Evolutionary conservation across 1,140 invertebrate species (phyloP).

Genomic region (Drosophila pseudoananassae): DNA sequence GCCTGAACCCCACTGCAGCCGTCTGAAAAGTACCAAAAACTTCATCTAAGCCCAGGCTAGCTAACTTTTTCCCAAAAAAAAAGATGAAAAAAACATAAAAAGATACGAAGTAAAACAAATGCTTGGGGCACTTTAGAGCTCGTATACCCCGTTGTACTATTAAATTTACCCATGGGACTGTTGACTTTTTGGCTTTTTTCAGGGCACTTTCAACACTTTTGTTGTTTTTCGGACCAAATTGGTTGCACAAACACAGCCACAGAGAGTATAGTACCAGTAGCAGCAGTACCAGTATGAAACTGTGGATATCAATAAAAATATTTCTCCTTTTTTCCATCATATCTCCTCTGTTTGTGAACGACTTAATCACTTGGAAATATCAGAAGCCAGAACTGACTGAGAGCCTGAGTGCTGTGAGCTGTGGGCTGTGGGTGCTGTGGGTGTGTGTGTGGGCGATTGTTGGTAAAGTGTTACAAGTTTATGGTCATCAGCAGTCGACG

Average conservation of each 20-base stretch:
- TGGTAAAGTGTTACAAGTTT: constrained; percentile 54
- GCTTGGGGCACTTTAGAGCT: constrained; percentile 53
- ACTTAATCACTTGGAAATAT: constrained; percentile 69
- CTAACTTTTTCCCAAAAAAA: constrained; percentile 39
- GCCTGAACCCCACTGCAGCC: constrained; percentile 35
- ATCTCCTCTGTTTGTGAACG: constrained; percentile 46
- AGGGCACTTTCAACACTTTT: constrained; percentile 45
- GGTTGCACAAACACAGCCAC: constrained; percentile 36
- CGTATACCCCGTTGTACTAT: constrained; percentile 63
- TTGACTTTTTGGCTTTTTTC: constrained; percentile 64
- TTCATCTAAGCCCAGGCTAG: constrained; percentile 46
- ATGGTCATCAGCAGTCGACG: constrained; percentile 38
- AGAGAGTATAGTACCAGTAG: not conserved
- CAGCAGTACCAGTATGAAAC: not conserved
- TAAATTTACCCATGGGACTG: constrained; percentile 70
- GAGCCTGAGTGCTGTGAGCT: too few relatives aligned
- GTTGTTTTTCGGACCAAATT: constrained; percentile 56
- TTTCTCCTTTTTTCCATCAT: constrained; percentile 29
- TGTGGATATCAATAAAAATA: constrained; percentile 65
- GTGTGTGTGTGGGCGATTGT: constrained; percentile 11
- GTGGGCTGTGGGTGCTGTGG: not conserved
- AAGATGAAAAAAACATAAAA: constrained; percentile 29
- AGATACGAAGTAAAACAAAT: constrained; percentile 68
- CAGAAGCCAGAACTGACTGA: constrained; percentile 13
- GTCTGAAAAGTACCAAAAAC: constrained; percentile 62